A percentile compares a stretch with the other conserved stretches of the same genome.
phyloP scores from a whole-genome alignment of 1,140 invertebrate species.

The Drosophila leontia region DNA sequence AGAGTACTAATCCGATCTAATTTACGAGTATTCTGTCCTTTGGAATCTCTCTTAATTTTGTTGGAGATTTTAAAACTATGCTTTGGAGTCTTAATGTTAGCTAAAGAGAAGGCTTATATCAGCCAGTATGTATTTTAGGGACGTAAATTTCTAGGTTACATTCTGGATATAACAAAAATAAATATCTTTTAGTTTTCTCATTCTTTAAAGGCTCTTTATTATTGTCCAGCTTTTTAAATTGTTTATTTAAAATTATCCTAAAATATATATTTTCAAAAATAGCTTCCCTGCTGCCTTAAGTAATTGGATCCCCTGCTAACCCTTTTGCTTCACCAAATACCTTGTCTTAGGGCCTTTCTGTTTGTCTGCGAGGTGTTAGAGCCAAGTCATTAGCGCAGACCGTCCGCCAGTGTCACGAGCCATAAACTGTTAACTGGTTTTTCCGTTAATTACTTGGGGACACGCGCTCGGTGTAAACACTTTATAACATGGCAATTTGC shows the following conservation, averaged over 20 bases:
- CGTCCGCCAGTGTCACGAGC: slow-evolving; percentile 57
- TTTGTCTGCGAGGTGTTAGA: slow-evolving; percentile 25
- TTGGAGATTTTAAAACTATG: background rate
- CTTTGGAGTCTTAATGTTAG: background rate
- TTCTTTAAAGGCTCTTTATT: background rate
- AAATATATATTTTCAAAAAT: background rate
- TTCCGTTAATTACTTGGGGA: slow-evolving; percentile 72
- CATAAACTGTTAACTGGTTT: slow-evolving; percentile 67
- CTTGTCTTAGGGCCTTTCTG: background rate
- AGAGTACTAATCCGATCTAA: slow-evolving; percentile 5
- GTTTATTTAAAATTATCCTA: background rate
- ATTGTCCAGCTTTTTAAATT: background rate
- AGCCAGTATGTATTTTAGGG: background rate
- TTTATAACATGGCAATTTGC: slow-evolving; percentile 77
- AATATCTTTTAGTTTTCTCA: too few relatives aligned
- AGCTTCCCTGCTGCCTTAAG: background rate
- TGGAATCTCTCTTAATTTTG: background rate
- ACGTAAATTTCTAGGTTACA: too few relatives aligned
- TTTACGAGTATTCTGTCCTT: background rate
- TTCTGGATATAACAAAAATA: too few relatives aligned
- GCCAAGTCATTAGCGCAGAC: slow-evolving; percentile 14
- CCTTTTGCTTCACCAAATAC: slow-evolving; percentile 1
- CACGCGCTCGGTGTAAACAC: slow-evolving; percentile 73
- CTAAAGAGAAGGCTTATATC: background rate
- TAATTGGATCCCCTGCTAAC: slow-evolving; percentile 15